phyloP scores from a whole-genome alignment of 2,113 vertebrate species.

The Plecturocebus donacophilus region DNA sequence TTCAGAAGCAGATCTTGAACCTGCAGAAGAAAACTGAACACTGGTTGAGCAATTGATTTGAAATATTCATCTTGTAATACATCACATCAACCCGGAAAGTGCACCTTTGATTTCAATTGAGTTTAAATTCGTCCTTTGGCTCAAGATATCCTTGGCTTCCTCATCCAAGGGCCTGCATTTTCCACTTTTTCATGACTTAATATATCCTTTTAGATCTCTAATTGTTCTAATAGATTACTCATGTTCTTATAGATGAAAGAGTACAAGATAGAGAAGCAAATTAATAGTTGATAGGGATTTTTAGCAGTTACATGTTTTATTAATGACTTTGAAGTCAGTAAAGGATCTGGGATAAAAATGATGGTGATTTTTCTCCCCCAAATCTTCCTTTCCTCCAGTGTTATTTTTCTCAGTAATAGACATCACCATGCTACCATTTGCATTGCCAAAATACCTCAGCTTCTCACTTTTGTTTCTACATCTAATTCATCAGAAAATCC shows the following conservation, averaged over 20 bases:
- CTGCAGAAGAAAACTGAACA: background rate
- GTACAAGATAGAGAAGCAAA: background rate
- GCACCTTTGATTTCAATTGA: background rate
- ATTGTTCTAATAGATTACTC: background rate
- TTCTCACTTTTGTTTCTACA: background rate
- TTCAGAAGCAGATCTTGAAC: background rate
- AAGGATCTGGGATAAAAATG: background rate
- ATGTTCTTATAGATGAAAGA: background rate
- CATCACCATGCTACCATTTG: background rate
- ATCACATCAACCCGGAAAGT: background rate
- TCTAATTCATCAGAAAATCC: background rate
- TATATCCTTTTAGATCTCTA: background rate
- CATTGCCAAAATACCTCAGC: background rate
- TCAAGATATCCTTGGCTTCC: background rate
- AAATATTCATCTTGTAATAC: background rate
- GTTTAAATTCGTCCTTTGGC: background rate
- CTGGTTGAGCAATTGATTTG: background rate
- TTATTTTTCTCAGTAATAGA: background rate
- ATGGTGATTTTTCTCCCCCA: background rate
- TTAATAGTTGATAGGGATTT: background rate
- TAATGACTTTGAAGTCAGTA: background rate
- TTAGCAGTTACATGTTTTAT: background rate
- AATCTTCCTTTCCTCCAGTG: background rate
- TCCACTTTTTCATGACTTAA: background rate
- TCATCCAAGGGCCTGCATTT: background rate